Evolutionary conservation across 2,113 vertebrate species (phyloP).

Genomic region (Cynopterus brachyotis): DNA sequence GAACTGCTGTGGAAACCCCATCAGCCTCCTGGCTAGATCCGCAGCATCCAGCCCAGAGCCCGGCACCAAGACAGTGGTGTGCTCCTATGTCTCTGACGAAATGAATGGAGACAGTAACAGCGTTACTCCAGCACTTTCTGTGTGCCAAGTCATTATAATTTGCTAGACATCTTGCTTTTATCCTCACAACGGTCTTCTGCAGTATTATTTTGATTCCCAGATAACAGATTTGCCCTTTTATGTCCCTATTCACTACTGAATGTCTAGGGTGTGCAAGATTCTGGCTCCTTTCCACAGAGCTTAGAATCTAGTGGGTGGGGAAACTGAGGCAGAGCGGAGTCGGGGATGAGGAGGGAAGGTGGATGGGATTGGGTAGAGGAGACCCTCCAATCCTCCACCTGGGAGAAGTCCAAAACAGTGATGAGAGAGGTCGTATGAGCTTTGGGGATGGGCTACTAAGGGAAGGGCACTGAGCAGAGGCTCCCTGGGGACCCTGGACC

Average conservation of each 20-base stretch:
- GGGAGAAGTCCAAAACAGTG: background rate
- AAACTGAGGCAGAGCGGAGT: background rate
- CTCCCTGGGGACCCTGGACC: background rate
- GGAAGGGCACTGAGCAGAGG: background rate
- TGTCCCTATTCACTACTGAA: background rate
- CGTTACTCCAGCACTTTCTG: background rate
- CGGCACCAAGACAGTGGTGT: background rate
- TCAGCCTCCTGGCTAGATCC: background rate
- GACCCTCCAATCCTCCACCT: background rate
- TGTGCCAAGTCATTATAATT: background rate
- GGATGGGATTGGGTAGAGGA: too few species aligned
- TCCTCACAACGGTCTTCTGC: background rate
- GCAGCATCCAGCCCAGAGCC: background rate
- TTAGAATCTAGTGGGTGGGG: background rate
- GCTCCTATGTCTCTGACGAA: background rate
- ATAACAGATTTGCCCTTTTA: constrained; percentile 3
- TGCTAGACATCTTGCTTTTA: background rate
- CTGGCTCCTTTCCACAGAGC: background rate
- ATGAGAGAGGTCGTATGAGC: background rate
- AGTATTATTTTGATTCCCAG: background rate
- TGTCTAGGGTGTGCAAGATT: background rate
- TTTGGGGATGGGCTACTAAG: background rate
- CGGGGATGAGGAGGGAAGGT: background rate
- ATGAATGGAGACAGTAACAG: background rate
- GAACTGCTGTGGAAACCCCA: background rate